A percentile compares a stretch with the other conserved stretches of the same genome.
Evolutionary conservation across 2,888 invertebrate species (phyloP).

Genomic region (Philopedon plagiatum): DNA sequence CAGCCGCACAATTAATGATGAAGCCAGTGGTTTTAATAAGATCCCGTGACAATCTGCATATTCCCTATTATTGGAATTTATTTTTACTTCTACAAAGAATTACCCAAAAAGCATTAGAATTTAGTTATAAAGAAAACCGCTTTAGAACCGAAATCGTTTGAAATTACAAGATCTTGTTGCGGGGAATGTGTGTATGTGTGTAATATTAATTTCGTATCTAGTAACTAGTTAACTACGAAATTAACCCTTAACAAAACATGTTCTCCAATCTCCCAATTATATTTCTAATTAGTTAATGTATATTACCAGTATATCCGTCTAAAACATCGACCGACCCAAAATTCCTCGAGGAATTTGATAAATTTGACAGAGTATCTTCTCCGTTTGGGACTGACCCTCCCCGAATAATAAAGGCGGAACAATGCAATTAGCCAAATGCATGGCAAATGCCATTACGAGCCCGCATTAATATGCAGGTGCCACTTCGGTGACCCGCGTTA

Average conservation of each 20-base stretch:
- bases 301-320: neutral
- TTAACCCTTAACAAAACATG: neutral
- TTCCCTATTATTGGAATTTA: no score
- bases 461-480: conserved; percentile 43
- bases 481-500: conserved; percentile 29
- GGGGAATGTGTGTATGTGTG: no score
- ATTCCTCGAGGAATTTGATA: conserved; percentile 23
- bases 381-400: conserved; percentile 4
- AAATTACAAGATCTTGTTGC: no score
- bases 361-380: conserved; percentile 5
- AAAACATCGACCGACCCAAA: neutral
- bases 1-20: no score
- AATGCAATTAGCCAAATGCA: conserved; percentile 44
- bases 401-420: conserved; percentile 19
- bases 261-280: neutral
- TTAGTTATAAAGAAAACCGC: no score
- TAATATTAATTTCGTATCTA: no score
- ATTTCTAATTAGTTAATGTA: neutral
- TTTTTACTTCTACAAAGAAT: no score
- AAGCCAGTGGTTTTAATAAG: no score
- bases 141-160: no score
- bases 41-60: no score
- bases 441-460: conserved; percentile 27
- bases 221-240: no score
- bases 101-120: no score